These are phyloP conservation scores for Egretta garzetta DNA, from an alignment of 2,113 vertebrate species.

Conservation along the genomic window DNA sequence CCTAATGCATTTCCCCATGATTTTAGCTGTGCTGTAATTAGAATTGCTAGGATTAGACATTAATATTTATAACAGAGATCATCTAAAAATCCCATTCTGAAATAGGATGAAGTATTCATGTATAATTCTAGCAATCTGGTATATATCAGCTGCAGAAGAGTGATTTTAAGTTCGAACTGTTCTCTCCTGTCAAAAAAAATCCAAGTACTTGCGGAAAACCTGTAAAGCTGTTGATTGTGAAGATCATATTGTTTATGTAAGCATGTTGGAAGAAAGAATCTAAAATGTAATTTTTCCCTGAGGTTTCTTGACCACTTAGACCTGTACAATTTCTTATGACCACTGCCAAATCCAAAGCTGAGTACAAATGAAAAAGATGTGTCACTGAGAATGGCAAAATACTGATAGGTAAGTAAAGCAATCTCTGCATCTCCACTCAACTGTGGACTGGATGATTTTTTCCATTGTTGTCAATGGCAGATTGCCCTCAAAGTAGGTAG, in stretches of 20 bases:
- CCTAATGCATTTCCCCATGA: neutral
- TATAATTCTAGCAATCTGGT: neutral
- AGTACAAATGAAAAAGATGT: neutral
- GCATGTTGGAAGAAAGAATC: neutral
- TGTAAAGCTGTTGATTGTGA: neutral
- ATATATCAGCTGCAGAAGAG: neutral
- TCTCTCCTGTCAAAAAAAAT: neutral
- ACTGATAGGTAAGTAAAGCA: neutral
- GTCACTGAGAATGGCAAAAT: neutral
- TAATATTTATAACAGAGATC: constrained; percentile 3
- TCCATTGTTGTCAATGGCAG: neutral
- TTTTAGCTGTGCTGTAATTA: neutral
- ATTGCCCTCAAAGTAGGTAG: neutral
- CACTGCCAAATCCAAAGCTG: neutral
- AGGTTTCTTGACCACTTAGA: neutral
- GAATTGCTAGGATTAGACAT: neutral
- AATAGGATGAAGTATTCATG: neutral
- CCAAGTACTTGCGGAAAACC: neutral
- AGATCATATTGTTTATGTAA: neutral
- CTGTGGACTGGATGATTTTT: neutral
- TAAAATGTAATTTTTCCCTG: neutral
- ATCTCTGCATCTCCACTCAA: neutral
- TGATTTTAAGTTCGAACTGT: neutral
- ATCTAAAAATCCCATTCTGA: neutral
- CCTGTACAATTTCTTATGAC: neutral